phyloP scores from a whole-genome alignment of 2,113 vertebrate species.

The Toxotes jaculatrix region DNA sequence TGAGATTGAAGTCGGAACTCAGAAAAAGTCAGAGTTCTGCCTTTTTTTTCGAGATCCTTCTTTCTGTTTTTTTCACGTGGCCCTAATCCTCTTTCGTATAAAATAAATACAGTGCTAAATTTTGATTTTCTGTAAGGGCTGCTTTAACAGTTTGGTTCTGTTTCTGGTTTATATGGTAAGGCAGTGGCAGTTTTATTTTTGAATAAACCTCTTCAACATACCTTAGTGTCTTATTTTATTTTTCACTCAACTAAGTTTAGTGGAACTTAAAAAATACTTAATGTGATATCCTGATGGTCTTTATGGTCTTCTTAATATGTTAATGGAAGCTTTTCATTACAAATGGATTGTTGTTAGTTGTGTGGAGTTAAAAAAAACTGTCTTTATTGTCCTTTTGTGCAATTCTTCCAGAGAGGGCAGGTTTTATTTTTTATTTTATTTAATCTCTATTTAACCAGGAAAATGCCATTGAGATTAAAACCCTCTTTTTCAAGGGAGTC shows the following conservation, averaged over 20 bases:
- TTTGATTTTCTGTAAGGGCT: slow-evolving; percentile 65
- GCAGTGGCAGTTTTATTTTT: slow-evolving; percentile 78
- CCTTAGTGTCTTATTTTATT: neutral
- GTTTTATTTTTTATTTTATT: neutral
- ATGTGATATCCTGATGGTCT: too few relatives aligned
- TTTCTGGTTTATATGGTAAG: slow-evolving; percentile 57
- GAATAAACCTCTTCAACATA: slow-evolving; percentile 78
- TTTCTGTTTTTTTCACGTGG: too few relatives aligned
- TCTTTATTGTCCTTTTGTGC: neutral
- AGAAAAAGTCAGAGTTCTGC: too few relatives aligned
- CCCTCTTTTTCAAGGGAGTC: too few relatives aligned
- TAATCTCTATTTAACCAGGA: too few relatives aligned
- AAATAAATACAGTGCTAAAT: slow-evolving; percentile 44
- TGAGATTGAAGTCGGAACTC: too few relatives aligned
- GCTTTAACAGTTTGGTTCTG: slow-evolving; percentile 56
- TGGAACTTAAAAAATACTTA: too few relatives aligned
- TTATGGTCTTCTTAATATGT: neutral
- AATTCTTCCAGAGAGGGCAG: too few relatives aligned
- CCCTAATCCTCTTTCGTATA: slow-evolving; percentile 3
- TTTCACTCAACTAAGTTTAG: neutral
- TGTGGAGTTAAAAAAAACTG: neutral
- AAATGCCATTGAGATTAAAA: too few relatives aligned
- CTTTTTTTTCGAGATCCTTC: too few relatives aligned
- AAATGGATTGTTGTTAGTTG: neutral
- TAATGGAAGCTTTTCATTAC: neutral